A percentile compares a stretch with the other conserved stretches of the same genome.
These are phyloP conservation scores for Eurytoma adleriae DNA, from an alignment of 2,888 invertebrate species.

Conservation along the genomic window DNA sequence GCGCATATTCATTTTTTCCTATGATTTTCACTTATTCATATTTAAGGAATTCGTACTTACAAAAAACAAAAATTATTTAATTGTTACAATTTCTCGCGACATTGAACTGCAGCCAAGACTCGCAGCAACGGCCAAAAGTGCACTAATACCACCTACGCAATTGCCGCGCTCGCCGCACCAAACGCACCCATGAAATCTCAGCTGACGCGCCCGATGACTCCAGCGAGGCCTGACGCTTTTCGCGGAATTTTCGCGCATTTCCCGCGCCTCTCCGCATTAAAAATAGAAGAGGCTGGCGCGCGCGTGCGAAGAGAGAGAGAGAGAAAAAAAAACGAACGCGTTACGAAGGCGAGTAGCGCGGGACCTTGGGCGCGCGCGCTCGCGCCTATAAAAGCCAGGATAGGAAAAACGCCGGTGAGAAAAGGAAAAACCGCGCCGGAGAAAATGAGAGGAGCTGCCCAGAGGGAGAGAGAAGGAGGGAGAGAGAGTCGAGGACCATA, in stretches of 20 bases:
- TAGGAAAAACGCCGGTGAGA: constrained; percentile 25
- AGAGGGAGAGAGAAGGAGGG: constrained; percentile 13
- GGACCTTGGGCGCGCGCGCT: constrained; percentile 33
- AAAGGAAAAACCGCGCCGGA: neutral
- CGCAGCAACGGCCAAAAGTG: too few relatives aligned
- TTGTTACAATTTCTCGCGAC: too few relatives aligned
- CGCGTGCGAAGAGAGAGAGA: neutral
- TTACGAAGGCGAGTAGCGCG: constrained; percentile 54
- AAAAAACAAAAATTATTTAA: too few relatives aligned
- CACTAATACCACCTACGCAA: too few relatives aligned
- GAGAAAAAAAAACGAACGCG: constrained; percentile 49
- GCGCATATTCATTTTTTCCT: too few relatives aligned
- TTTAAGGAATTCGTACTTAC: too few relatives aligned
- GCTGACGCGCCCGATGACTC: constrained; percentile 36
- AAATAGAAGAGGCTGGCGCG: constrained; percentile 45
- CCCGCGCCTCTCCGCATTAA: constrained; percentile 43
- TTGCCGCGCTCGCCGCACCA: too few relatives aligned
- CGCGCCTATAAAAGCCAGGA: constrained; percentile 15
- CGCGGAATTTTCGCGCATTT: constrained; percentile 54
- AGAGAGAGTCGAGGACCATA: constrained; percentile 64
- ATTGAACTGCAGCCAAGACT: too few relatives aligned
- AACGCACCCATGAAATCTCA: neutral
- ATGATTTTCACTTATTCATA: too few relatives aligned
- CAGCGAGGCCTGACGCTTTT: constrained; percentile 40
- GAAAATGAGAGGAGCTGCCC: neutral